Evolutionary conservation across 2,113 vertebrate genomes (phyloP).

Genomic region (Isurus oxyrinchus): DNA sequence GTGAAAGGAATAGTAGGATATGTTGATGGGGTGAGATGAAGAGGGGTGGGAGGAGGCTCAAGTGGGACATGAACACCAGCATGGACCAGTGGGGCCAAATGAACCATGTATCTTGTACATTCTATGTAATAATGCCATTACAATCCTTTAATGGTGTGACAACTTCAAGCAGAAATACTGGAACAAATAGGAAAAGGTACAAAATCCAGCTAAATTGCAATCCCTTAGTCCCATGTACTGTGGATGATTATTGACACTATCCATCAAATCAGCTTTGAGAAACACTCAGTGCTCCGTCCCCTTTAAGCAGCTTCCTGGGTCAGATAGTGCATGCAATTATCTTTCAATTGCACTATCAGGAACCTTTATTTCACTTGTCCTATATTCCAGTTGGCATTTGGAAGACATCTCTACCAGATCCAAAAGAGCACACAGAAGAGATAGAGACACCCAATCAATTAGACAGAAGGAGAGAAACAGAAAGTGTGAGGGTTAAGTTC

Average conservation of each 20-base stretch:
- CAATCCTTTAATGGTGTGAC: background rate
- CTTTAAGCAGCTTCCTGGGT: background rate
- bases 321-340: background rate
- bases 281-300: background rate
- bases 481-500: background rate
- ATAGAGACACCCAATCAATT: background rate
- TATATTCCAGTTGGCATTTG: background rate
- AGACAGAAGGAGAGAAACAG: background rate
- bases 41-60: background rate
- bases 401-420: background rate
- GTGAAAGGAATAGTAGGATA: background rate
- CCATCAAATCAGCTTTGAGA: too few species aligned
- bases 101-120: background rate
- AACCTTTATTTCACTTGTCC: background rate
- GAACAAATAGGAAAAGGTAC: background rate
- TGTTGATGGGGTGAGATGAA: background rate
- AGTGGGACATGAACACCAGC: background rate
- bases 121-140: background rate
- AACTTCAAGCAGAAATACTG: background rate
- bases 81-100: background rate
- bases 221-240: background rate
- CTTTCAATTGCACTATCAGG: background rate
- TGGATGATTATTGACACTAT: background rate
- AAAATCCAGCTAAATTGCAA: background rate
- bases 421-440: background rate